Base-by-base conservation (phyloP, 2,797 vertebrate genomes). In the Furcifer pardalis region DNA sequence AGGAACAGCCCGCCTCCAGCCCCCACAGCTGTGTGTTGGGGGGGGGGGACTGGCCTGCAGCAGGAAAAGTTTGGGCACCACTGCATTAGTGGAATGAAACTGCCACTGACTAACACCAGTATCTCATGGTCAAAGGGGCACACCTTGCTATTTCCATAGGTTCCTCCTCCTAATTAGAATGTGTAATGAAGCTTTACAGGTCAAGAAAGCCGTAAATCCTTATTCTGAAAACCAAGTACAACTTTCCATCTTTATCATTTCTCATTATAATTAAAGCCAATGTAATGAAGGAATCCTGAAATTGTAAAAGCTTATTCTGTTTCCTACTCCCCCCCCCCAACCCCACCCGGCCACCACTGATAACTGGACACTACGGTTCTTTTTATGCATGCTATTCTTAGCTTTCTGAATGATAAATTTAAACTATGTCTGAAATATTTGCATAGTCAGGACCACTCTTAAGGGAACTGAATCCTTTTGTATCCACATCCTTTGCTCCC, bases 391-490 rank as follows among this genome's bases (percentile, higher is more conserved):
- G 4, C 4, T 56, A 56, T 56, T 56, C 52, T 17, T 13, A 56
- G 52, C 19, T 56, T 56, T 90, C 81, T 90, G 66, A 84, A 35
- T 73, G 42, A 30, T 60, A 84, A 76, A 79, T 72, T 63, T 56
- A 44, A 46, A 84, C 37, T 25, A 32, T 68, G 32, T 12, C 32
- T 83, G 56, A 72, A 81, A 56, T 59, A 52, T 83, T n/a, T 56
- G 9, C 52, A 56, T 52, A 52, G 17, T 19, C 4, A 56, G 52
- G 52, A 56, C 15, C 52, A 56, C 19, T 56, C 52, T 56, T 56
- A 77, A 44, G 21, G 37, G 25, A 46, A 90, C 90, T 85, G 85
- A 82, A 79, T 82, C 82, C 32, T 89, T 93, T 42, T 91, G 49
- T 68, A 85, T 86, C 88, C 88, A 80, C 21, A 74, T 88, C 25